Base-by-base conservation (phyloP, 2,113 vertebrate genomes). In the Cebus imitator region DNA sequence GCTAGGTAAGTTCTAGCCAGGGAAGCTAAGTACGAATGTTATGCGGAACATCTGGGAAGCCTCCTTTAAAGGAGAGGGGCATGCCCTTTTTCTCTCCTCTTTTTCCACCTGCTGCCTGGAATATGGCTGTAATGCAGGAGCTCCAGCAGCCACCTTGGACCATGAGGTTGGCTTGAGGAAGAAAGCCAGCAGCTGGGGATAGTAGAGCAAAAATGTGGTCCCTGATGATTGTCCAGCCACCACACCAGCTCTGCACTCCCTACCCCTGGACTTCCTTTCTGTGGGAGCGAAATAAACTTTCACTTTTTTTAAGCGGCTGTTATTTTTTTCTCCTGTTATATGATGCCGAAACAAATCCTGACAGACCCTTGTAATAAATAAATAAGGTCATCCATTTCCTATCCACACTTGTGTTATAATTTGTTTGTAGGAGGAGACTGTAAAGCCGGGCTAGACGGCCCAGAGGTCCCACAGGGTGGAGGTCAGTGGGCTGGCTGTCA, bases 401-500 rank as follows among this genome's bases (percentile, higher is more conserved):
- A 1, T 12, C 58, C 76, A 9, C 9, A 3, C 14, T 79, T 27
- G 82, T 6, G 37, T 37, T 55, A n/a, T 6, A 3, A 37, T 58
- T 75, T 45, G 11, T 73, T 80, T 75, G 79, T 52, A 66, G 57
- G 32, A 35, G 55, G 27, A 48, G 52, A 30, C 45, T 37, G 43
- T 43, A 37, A 35, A 27, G 11, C 13, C 3, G 14, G 23, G 12
- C 25, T 66, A 35, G 70, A 68, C 43, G 73, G 45, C 16, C 11
- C 58, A 1, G 1, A 8, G 50, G 9, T 8, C 8, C 23, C 18
- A 0, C 0, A 5, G n/a, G 79, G 16, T 12, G 1, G 76, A 57
- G 50, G 30, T n/a, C 64, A 48, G 40, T 25, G 9, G 61, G 48
- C 85, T 37, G n/a, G 45, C 20, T 30, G 5, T 43, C 14, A 2